These are phyloP conservation scores for Cottoperca gobio DNA, from an alignment of 2,797 vertebrate species.

Conservation along the genomic window DNA sequence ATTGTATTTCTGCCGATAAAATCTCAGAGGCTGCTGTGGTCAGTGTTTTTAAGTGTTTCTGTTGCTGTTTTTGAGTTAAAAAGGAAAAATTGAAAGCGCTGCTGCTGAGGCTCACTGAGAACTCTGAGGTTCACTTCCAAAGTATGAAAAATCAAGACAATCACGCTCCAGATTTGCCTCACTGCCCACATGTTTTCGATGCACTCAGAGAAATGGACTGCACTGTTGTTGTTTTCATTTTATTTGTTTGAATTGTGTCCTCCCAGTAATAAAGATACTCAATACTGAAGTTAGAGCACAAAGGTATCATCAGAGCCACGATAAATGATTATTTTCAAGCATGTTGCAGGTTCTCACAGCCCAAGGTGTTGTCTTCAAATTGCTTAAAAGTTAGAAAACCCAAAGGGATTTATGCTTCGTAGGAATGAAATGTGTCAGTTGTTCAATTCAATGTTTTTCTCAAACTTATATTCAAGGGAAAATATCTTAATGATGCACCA, in stretches of 20 bases:
- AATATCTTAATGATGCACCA: background rate
- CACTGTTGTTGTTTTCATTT: background rate
- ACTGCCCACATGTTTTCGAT: background rate
- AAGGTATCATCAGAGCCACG: background rate
- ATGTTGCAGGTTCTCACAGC: background rate
- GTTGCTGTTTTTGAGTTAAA: background rate
- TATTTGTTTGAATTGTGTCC: background rate
- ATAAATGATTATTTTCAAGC: background rate
- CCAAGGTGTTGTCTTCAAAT: background rate
- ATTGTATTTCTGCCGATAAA: constrained; percentile 29
- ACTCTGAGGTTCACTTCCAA: background rate
- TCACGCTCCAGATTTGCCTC: background rate
- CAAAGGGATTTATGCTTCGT: background rate
- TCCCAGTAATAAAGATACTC: background rate
- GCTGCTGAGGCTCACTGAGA: constrained; percentile 9
- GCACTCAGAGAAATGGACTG: background rate
- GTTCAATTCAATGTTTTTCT: constrained; percentile 3
- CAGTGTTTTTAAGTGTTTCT: constrained; percentile 25
- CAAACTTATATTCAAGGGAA: constrained; percentile 4
- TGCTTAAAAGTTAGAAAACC: background rate
- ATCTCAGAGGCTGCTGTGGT: constrained; percentile 25
- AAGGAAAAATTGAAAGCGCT: background rate
- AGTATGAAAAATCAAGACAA: constrained; percentile 10
- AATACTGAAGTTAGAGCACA: background rate
- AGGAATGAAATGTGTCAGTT: background rate